phyloP scores from a whole-genome alignment of 2,797 vertebrate species.

The Cryptoprocta ferox region DNA sequence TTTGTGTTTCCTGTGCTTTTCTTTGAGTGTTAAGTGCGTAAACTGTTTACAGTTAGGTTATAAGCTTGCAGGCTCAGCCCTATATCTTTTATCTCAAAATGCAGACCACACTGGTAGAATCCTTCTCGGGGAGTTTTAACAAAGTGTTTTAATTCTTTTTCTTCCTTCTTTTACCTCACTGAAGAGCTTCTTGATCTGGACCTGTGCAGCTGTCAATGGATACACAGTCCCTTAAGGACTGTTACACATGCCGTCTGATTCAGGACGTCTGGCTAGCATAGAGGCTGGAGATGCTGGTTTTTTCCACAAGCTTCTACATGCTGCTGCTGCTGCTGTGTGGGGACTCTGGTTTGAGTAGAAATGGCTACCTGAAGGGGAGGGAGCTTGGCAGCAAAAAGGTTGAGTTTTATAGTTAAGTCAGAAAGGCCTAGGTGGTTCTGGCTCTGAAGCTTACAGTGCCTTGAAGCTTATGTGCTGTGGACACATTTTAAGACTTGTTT shows the following conservation, averaged over 20 bases:
- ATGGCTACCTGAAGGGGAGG: neutral
- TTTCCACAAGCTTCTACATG: neutral
- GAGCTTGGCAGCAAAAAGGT: neutral
- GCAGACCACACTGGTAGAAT: neutral
- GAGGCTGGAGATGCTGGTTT: neutral
- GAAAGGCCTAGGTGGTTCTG: neutral
- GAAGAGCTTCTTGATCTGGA: neutral
- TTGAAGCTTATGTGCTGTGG: neutral
- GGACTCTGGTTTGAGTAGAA: neutral
- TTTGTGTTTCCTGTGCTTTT: neutral
- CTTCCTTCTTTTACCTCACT: neutral
- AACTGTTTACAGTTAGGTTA: neutral
- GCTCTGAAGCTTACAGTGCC: neutral
- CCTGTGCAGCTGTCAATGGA: neutral
- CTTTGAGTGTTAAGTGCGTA: neutral
- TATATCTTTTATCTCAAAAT: conserved; percentile 22
- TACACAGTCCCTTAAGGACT: neutral
- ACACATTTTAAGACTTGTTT: neutral
- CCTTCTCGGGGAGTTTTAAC: neutral
- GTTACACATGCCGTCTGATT: conserved; percentile 6
- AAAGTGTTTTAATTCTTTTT: conserved; percentile 37
- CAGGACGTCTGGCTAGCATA: neutral
- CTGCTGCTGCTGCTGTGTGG: neutral
- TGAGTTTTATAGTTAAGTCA: neutral
- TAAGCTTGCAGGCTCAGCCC: neutral